Conservation (phyloP, 2,888 invertebrate species). For the Drosophila niveifrons region DNA sequence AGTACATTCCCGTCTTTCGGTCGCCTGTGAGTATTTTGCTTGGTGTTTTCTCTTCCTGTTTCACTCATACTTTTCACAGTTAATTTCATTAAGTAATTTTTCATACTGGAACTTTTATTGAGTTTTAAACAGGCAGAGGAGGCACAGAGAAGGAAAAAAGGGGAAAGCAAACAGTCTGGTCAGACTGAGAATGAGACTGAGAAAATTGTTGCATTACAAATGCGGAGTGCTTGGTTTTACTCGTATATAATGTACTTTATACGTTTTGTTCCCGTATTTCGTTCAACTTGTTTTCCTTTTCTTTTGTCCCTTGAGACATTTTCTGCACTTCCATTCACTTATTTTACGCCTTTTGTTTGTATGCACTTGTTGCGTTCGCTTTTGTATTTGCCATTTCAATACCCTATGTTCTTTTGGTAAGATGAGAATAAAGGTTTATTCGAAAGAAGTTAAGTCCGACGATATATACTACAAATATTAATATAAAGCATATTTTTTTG, state of each 20-base stretch:
- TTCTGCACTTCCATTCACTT: constrained; percentile 45
- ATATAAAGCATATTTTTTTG: too few relatives aligned
- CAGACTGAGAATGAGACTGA: background rate
- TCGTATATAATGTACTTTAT: constrained; percentile 48
- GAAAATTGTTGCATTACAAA: constrained; percentile 59
- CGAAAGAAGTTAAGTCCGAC: too few relatives aligned
- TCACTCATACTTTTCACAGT: constrained; percentile 67
- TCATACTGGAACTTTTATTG: constrained; percentile 75
- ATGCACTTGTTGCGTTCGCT: constrained; percentile 53
- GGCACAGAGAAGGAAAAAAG: background rate
- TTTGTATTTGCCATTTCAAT: constrained; percentile 26
- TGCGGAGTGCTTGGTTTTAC: constrained; percentile 39
- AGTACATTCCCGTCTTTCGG: constrained; percentile 5
- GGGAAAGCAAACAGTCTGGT: background rate
- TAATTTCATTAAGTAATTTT: constrained; percentile 80
- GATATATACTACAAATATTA: too few relatives aligned
- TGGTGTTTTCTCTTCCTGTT: background rate
- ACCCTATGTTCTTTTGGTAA: background rate
- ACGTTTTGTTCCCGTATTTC: constrained; percentile 38
- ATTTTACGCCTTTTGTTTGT: constrained; percentile 58
- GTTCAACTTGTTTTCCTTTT: constrained; percentile 6
- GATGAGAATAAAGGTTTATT: background rate
- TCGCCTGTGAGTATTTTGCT: constrained; percentile 6
- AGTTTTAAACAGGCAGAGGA: constrained; percentile 65
- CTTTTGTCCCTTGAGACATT: constrained; percentile 40